Conservation (phyloP, 2,888 invertebrate genomes). For the Frankliniella intonsa region DNA sequence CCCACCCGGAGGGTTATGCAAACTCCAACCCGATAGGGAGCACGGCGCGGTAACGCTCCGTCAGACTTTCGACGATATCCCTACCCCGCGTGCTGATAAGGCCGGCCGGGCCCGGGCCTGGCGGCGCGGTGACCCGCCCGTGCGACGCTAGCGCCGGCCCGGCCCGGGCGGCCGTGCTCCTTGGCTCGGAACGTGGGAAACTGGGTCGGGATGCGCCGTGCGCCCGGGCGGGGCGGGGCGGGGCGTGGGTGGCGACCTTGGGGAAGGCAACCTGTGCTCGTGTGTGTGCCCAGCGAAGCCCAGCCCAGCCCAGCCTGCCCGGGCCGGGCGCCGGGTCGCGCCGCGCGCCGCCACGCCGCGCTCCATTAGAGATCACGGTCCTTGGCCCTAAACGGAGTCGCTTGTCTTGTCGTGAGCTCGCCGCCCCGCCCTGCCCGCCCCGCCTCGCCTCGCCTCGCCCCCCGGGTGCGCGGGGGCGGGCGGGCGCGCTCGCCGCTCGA, state of each 20-base stretch:
- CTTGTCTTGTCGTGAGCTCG: not conserved
- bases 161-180: not conserved
- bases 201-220: conserved; percentile 3
- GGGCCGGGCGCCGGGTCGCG: not conserved
- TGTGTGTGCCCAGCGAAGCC: not conserved
- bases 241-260: conserved; percentile 20
- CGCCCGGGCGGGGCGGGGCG: not conserved
- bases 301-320: not conserved
- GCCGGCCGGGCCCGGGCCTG: not conserved
- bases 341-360: not conserved
- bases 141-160: not conserved
- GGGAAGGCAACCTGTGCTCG: conserved; percentile 10
- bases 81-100: no score
- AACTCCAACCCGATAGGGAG: no score
- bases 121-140: not conserved
- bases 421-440: not conserved
- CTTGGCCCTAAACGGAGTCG: not conserved
- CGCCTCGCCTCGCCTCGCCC: not conserved
- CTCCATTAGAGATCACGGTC: not conserved
- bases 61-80: no score
- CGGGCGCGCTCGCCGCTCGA: not conserved
- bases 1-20: not conserved
- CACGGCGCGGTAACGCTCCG: no score
- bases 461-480: not conserved
- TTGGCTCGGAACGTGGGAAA: conserved; percentile 15